Percentiles rank a stretch among this genome's conserved stretches.
These are phyloP conservation scores for Odontamblyopus rebecca DNA, from an alignment of 2,797 vertebrate genomes.

Conservation along the genomic window DNA sequence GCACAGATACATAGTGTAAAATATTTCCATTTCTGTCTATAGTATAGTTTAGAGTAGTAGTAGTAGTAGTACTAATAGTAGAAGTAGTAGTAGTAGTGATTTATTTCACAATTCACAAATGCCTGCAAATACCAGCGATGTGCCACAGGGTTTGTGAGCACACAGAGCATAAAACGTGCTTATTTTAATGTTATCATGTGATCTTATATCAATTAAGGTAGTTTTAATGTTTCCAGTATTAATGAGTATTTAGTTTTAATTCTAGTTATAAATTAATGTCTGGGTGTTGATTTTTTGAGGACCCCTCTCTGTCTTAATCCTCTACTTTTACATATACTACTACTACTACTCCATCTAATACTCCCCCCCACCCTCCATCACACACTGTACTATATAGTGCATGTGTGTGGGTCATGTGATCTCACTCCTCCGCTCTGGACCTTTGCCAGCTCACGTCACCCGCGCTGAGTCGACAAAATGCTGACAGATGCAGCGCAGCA, in stretches of 20 bases:
- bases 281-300: neutral
- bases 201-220: too few species aligned
- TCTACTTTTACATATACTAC: neutral
- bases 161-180: too few species aligned
- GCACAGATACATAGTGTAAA: neutral
- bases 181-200: too few species aligned
- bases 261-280: too few species aligned
- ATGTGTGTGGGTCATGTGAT: conserved; percentile 44
- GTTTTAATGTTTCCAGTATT: neutral
- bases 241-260: neutral
- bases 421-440: conserved; percentile 27
- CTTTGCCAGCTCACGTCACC: conserved; percentile 23
- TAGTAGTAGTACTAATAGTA: too few species aligned
- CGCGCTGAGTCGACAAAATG: conserved; percentile 29
- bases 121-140: too few species aligned
- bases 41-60: too few species aligned
- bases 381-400: neutral
- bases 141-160: too few species aligned
- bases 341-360: conserved; percentile 7
- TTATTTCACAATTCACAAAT: too few species aligned
- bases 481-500: conserved; percentile 24
- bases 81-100: too few species aligned
- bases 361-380: conserved; percentile 1
- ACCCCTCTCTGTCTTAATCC: neutral
- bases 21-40: neutral